A percentile compares a stretch with the other conserved stretches of the same genome.
Evolutionary conservation across 2,888 invertebrate species (phyloP).

Genomic region (Scaptodrosophila latifasciaeformis): DNA sequence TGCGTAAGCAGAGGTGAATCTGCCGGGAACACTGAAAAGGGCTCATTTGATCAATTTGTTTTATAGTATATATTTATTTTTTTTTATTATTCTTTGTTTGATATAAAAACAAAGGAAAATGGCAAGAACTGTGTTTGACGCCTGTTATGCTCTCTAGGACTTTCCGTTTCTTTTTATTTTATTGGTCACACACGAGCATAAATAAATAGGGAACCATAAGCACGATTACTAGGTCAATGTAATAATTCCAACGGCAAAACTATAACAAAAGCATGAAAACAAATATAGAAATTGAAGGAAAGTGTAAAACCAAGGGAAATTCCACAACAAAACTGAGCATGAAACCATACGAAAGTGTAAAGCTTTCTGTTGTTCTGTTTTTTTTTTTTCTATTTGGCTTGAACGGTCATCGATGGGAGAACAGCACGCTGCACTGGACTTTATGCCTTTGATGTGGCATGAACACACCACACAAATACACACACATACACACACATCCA

Average conservation of each 20-base stretch:
- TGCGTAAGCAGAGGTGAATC: background rate
- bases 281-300: background rate
- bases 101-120: too few relatives aligned
- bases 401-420: conserved; percentile 59
- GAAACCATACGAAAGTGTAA: background rate
- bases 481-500: background rate
- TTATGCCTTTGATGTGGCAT: background rate
- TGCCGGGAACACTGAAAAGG: too few relatives aligned
- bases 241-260: conserved; percentile 56
- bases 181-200: background rate
- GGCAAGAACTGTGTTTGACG: background rate
- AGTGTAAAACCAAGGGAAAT: conserved; percentile 47
- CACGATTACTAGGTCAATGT: conserved; percentile 55
- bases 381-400: conserved; percentile 20
- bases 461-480: background rate
- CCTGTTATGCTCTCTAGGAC: background rate
- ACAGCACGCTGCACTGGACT: conserved; percentile 25
- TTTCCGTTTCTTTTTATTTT: background rate
- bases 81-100: background rate
- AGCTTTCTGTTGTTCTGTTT: background rate
- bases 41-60: conserved; percentile 12
- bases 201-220: background rate
- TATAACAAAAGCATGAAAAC: conserved; percentile 37
- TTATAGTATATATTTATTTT: too few relatives aligned
- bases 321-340: conserved; percentile 25